Conservation (phyloP, 2,113 vertebrate species). For the Ailuropoda melanoleuca region DNA sequence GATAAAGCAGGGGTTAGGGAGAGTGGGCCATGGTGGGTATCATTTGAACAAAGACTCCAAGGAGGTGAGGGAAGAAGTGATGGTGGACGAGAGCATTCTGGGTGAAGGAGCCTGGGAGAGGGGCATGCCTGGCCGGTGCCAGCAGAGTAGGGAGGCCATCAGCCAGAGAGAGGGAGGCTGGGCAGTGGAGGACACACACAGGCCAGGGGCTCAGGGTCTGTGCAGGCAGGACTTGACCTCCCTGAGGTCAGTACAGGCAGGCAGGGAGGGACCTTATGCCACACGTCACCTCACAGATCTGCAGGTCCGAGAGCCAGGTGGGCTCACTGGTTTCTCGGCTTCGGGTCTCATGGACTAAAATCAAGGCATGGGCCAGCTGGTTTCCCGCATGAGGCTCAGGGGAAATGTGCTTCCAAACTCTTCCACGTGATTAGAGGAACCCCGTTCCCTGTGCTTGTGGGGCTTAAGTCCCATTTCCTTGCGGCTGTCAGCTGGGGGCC, state of each 20-base stretch:
- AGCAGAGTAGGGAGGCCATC: not conserved
- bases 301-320: accelerated
- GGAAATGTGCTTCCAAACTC: not conserved
- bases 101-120: not conserved
- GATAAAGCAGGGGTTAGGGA: accelerated
- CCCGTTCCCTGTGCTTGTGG: not conserved
- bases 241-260: not conserved
- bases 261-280: accelerated
- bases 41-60: accelerated
- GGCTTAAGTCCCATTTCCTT: accelerated
- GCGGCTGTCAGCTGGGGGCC: not conserved
- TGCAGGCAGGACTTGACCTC: not conserved
- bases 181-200: not conserved
- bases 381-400: not conserved
- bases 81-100: accelerated
- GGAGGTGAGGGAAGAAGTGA: accelerated
- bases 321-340: accelerated
- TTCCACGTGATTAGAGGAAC: not conserved
- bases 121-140: accelerated
- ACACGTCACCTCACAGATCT: not conserved
- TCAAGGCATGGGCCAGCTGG: not conserved
- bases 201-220: not conserved
- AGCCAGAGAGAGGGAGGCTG: not conserved
- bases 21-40: too few relatives aligned
- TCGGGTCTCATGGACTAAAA: not conserved